phyloP scores from a whole-genome alignment of 2,797 vertebrate genomes.

The Artibeus lituratus region DNA sequence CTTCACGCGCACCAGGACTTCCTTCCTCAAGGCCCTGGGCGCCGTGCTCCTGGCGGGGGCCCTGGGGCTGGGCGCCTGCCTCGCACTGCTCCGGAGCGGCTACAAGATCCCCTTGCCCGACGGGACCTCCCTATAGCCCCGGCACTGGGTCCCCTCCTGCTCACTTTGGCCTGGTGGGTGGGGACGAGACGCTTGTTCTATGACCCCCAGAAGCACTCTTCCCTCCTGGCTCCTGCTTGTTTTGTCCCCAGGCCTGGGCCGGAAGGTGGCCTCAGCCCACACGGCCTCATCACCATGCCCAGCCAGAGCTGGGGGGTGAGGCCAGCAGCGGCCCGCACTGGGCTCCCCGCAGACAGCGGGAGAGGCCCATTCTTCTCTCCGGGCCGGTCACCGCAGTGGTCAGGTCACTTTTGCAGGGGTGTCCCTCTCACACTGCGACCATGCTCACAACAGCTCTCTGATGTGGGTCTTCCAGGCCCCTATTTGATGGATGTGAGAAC shows the following conservation, averaged over 20 bases:
- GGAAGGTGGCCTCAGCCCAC: neutral
- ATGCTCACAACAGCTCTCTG: neutral
- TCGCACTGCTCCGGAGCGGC: conserved; percentile 79
- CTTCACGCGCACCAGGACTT: conserved; percentile 90
- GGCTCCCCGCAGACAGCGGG: neutral
- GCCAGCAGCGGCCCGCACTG: neutral
- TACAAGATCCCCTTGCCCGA: conserved; percentile 82
- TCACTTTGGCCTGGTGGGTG: neutral
- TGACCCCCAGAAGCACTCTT: conserved; percentile 63
- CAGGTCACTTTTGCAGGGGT: neutral
- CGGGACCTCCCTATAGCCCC: conserved; percentile 78
- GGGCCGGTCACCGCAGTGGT: neutral
- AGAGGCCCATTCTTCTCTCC: neutral
- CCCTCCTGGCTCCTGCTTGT: conserved; percentile 62
- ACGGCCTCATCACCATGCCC: neutral
- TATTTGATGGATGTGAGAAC: neutral
- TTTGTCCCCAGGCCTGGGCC: neutral
- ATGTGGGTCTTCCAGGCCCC: neutral
- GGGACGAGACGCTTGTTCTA: neutral
- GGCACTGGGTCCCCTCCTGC: neutral
- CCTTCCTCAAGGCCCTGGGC: conserved; percentile 92
- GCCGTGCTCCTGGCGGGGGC: conserved; percentile 82
- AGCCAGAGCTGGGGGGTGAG: neutral
- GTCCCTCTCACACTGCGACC: neutral
- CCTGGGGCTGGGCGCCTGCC: conserved; percentile 81